Evolutionary conservation across 2,113 vertebrate species (phyloP), one percentile per base, ranked within the genome.

Genomic region (Vimba vimba): DNA sequence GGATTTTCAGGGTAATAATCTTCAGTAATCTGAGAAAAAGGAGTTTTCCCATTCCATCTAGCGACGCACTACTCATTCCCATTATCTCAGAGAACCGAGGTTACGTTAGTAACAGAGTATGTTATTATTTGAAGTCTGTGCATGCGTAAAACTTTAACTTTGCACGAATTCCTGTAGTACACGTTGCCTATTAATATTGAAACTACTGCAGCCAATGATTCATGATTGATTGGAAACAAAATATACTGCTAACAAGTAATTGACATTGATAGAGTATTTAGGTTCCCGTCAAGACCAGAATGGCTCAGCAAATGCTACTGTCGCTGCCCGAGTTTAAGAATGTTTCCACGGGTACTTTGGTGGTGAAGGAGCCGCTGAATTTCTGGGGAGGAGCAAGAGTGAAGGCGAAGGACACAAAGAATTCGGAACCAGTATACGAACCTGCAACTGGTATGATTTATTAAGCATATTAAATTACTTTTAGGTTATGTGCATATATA

Each of bases 381-480:
- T 98, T 95, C 93, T 96, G 97, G 89, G 94, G 79, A 1, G 98
- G 97, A 0, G 80, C 75, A 78, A 94, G 97, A 50, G 92, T 97
- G 27, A 91, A 95, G 23, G 94, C 95, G 64, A 39, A 73, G 0
- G 93, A 95, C 30, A 74, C 92, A 21, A 93, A 91, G 0, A 93
- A 94, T 88, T 71, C 87, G 0, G 97, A 99, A 89, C 93, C 96
- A 3, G 95, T 97, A 0, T 97, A 94, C 4, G 97, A 99, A 79
- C 98, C 98, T 0, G 96, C 97, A 17, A 98, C 97, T 7, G 98
- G 98, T 98, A 93, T 79, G 83, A 27, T 25, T 52, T 36, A 4
- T 75, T 82, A 17, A 45, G 33, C 2, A 4, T 39, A 23, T 1
- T 36, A 36, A 36, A 36, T 68, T 33, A 7, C 27, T 66, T 33